Evolutionary conservation across 1,140 invertebrate genomes (phyloP).

Genomic region (Littorina saxatilis): DNA sequence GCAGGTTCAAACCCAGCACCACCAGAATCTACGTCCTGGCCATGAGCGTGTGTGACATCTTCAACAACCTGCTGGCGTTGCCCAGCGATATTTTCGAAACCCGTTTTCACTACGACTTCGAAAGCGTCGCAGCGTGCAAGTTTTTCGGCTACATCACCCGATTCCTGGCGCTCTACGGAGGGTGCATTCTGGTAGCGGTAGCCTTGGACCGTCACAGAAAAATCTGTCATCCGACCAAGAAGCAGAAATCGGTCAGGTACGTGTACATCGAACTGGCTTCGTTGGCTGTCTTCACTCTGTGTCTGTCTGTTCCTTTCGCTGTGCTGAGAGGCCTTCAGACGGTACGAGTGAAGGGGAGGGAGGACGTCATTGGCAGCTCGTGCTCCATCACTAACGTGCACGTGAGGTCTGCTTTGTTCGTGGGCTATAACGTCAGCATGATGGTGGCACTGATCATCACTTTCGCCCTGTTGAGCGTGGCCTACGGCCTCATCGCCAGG

Average conservation of each 20-base stretch:
- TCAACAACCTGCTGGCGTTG: constrained; percentile 58
- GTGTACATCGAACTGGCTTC: not conserved
- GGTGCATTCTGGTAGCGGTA: constrained; percentile 32
- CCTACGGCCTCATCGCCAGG: constrained; percentile 4
- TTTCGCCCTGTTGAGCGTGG: not conserved
- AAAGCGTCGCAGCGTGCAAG: constrained; percentile 40
- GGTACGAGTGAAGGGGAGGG: not conserved
- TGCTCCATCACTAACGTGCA: constrained; percentile 13
- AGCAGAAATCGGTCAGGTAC: constrained; percentile 22
- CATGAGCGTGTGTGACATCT: constrained; percentile 62
- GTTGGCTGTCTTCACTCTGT: not conserved
- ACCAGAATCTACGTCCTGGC: constrained; percentile 62
- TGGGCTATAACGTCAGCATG: not conserved
- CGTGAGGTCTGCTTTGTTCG: not conserved
- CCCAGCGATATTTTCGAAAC: constrained; percentile 66
- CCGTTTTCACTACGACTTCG: constrained; percentile 48
- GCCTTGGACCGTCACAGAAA: constrained; percentile 43
- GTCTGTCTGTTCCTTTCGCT: constrained; percentile 13
- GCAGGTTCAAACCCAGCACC: constrained; percentile 53
- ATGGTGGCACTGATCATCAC: not conserved
- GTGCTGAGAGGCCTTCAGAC: constrained; percentile 36
- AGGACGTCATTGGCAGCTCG: constrained; percentile 22
- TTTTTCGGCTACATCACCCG: constrained; percentile 30
- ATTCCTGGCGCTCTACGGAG: constrained; percentile 32
- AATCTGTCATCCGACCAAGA: constrained; percentile 40